These are phyloP conservation scores for Myripristis jacobus DNA, from an alignment of 2,797 vertebrate species.

Conservation along the genomic window DNA sequence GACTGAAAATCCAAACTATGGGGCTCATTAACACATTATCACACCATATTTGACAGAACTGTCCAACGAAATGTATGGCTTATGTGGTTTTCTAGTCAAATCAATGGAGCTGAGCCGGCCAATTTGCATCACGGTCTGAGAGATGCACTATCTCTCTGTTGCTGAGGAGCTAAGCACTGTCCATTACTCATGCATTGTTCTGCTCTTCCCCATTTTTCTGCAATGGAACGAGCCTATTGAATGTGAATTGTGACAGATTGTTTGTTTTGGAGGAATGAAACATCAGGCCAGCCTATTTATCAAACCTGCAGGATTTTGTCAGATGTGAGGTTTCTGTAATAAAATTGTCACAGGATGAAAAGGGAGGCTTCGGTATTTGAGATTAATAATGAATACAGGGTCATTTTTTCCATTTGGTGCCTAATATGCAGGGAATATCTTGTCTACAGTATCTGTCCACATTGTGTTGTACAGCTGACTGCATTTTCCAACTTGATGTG, in stretches of 20 bases:
- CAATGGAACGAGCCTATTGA: conserved; percentile 4
- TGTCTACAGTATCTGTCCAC: not conserved
- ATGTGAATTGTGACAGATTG: conserved; percentile 15
- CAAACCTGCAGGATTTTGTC: not conserved
- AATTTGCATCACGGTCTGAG: not conserved
- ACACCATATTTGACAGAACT: not conserved
- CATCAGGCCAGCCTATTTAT: conserved; percentile 10
- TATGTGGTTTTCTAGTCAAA: not conserved
- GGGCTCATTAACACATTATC: conserved; percentile 6
- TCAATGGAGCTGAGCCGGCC: conserved; percentile 9
- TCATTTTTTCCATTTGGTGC: not conserved
- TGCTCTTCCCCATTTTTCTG: not conserved
- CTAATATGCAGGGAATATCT: not conserved
- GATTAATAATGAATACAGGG: conserved; percentile 7
- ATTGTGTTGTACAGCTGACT: not conserved
- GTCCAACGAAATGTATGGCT: not conserved
- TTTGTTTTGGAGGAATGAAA: conserved; percentile 16
- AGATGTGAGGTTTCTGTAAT: not conserved
- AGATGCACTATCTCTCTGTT: not conserved
- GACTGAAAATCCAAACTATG: not conserved
- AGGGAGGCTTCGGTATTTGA: not conserved
- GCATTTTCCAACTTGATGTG: not conserved
- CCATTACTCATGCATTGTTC: not conserved
- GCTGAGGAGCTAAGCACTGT: not conserved
- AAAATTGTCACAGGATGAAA: conserved; percentile 3